Percentiles rank a stretch among this genome's conserved stretches.
Evolutionary conservation across 2,888 invertebrate genomes (phyloP).

Genomic region (Metallyticus violacea): DNA sequence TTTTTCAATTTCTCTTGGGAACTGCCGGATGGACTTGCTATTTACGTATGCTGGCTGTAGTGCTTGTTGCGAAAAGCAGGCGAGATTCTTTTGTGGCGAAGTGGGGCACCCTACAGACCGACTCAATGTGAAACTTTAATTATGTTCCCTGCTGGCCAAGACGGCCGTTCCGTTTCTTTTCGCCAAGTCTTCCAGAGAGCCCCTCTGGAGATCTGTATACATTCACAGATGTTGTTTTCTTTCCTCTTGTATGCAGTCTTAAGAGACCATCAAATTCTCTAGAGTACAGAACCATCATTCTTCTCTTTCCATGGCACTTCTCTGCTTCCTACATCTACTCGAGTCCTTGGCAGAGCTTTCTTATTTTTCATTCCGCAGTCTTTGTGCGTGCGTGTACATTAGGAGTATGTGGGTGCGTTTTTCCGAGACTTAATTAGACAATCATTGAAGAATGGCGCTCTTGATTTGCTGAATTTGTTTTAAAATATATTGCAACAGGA

Average conservation of each 20-base stretch:
- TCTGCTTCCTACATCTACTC: not conserved
- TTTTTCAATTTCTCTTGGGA: not conserved
- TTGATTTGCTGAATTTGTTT: no score
- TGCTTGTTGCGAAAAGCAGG: not conserved
- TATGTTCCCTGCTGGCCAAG: not conserved
- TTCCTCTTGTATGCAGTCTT: not conserved
- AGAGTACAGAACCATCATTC: not conserved
- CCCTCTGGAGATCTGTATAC: conserved; percentile 1
- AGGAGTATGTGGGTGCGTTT: not conserved
- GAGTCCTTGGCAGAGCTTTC: not conserved
- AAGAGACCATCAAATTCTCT: not conserved
- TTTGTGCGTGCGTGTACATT: not conserved
- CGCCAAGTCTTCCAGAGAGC: not conserved
- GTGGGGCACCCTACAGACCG: not conserved
- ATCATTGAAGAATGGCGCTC: not conserved
- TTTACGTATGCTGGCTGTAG: not conserved
- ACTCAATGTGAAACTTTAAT: not conserved
- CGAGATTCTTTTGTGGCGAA: not conserved
- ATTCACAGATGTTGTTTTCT: not conserved
- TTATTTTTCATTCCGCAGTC: not conserved
- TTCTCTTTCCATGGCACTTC: not conserved
- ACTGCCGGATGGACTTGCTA: no score
- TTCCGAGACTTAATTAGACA: not conserved
- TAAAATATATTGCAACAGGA: no score
- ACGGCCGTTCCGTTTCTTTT: not conserved